Evolutionary conservation across 2,888 invertebrate species (phyloP).

Genomic region (Metopia argyrocephala): DNA sequence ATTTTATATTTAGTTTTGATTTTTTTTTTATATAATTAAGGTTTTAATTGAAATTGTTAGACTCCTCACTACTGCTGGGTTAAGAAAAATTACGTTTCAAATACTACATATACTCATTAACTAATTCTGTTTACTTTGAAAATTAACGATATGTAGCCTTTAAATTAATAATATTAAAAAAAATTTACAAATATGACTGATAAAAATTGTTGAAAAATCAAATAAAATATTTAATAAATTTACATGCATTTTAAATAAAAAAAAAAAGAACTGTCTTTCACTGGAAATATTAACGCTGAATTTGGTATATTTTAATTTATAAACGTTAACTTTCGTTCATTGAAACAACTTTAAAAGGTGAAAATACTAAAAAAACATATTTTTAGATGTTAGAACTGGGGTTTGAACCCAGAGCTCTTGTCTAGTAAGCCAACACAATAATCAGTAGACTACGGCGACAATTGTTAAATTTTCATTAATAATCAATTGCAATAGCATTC

Average conservation of each 20-base stretch:
- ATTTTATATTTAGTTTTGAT: slow-evolving; percentile 27
- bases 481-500: too few relatives aligned
- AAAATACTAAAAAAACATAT: too few relatives aligned
- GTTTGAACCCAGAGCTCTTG: too few relatives aligned
- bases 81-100: background rate
- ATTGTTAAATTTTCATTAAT: too few relatives aligned
- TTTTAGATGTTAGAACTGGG: too few relatives aligned
- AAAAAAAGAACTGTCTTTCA: background rate
- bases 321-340: background rate
- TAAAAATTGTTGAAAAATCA: slow-evolving; percentile 17
- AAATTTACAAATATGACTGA: slow-evolving; percentile 15
- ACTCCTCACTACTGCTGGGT: background rate
- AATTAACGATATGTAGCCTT: background rate
- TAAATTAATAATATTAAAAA: slow-evolving; percentile 1
- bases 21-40: background rate
- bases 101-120: background rate
- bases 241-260: slow-evolving; percentile 37
- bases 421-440: too few relatives aligned
- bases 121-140: background rate
- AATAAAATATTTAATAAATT: slow-evolving; percentile 29
- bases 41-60: background rate
- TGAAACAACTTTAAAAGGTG: too few relatives aligned
- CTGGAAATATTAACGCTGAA: too few relatives aligned
- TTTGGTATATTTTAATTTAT: background rate
- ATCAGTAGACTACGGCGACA: too few relatives aligned